Evolutionary conservation across 2,113 vertebrate species (phyloP).

Genomic region (Coturnix japonica): DNA sequence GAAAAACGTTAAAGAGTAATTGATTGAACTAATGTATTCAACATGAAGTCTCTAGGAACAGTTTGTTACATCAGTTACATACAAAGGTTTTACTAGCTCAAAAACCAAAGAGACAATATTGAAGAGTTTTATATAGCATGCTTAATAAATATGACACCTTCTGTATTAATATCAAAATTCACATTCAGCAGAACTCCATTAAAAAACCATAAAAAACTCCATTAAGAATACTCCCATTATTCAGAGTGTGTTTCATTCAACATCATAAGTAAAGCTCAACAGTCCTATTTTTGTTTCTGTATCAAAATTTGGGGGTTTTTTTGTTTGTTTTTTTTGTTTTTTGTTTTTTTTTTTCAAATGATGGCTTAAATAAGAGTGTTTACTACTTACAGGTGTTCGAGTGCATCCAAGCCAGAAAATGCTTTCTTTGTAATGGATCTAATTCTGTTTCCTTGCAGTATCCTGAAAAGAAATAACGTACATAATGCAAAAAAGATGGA

Average conservation of each 20-base stretch:
- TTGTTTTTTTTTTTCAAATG: background rate
- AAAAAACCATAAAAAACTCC: background rate
- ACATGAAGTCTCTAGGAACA: background rate
- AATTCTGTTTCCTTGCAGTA: slow-evolving; percentile 94
- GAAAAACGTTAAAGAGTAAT: background rate
- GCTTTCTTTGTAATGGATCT: slow-evolving; percentile 97
- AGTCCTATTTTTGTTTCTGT: slow-evolving; percentile 2
- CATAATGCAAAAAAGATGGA: background rate
- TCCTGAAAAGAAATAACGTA: slow-evolving; percentile 73
- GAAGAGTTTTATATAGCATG: background rate
- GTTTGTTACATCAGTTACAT: background rate
- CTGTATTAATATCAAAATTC: background rate
- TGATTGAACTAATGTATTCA: background rate
- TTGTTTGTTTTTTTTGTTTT: background rate
- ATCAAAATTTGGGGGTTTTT: background rate
- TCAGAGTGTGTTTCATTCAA: background rate
- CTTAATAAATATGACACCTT: background rate
- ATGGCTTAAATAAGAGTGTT: slow-evolving; percentile 4
- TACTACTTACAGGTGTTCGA: slow-evolving; percentile 93
- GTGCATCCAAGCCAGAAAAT: slow-evolving; percentile 92
- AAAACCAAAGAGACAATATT: background rate
- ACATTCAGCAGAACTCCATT: background rate
- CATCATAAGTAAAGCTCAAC: background rate
- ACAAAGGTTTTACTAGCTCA: background rate
- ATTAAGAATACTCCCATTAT: background rate